Evolutionary conservation across 2,797 vertebrate species (phyloP).

Genomic region (Manis crassicaudata): DNA sequence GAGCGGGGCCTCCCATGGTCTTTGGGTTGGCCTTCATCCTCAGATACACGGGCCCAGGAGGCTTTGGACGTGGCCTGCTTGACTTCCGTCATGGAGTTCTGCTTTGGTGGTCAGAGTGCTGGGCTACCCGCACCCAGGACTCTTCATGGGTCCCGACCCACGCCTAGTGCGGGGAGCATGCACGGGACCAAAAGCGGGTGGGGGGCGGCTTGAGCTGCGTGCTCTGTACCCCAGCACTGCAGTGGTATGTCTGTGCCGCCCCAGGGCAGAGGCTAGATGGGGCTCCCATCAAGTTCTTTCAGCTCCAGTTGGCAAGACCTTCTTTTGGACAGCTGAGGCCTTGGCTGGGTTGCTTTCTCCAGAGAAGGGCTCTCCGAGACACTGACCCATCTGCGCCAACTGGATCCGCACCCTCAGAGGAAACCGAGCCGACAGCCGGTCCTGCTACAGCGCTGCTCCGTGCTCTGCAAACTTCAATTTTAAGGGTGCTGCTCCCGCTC

Average conservation of each 20-base stretch:
- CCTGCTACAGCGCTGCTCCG: not conserved
- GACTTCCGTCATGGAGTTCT: not conserved
- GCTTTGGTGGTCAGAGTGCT: not conserved
- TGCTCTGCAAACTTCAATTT: not conserved
- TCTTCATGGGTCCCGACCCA: accelerated
- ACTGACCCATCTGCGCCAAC: not conserved
- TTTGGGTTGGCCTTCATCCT: not conserved
- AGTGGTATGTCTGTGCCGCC: not conserved
- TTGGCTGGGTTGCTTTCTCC: not conserved
- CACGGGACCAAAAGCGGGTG: not conserved
- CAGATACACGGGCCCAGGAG: not conserved
- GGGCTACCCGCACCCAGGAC: accelerated
- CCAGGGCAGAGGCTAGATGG: not conserved
- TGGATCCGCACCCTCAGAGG: not conserved
- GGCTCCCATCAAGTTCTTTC: conserved; percentile 32
- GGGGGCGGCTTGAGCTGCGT: not conserved
- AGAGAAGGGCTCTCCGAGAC: not conserved
- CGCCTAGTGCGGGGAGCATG: accelerated
- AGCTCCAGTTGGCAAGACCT: not conserved
- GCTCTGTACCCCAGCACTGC: not conserved
- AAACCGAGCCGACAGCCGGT: conserved; percentile 34
- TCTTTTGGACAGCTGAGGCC: conserved; percentile 31
- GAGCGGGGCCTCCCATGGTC: accelerated
- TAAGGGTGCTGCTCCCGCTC: not conserved
- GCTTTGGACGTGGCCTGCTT: not conserved